These are phyloP conservation scores for Drosophila lacertosa DNA, from an alignment of 1,140 invertebrate genomes.

Conservation along the genomic window DNA sequence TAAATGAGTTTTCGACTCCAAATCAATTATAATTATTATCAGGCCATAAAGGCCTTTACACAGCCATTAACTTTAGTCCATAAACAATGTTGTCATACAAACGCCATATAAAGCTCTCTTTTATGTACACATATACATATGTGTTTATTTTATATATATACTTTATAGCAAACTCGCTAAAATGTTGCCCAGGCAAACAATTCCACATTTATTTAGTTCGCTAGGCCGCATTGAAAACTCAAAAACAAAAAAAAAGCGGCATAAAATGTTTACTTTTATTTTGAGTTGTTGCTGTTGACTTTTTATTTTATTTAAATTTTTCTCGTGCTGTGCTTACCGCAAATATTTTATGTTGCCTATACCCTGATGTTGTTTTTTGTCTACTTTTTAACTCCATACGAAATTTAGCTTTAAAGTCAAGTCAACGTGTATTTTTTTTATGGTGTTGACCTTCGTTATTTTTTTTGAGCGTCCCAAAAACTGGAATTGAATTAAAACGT, in stretches of 20 bases:
- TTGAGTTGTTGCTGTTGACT: slow-evolving; percentile 17
- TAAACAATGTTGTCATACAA: slow-evolving; percentile 62
- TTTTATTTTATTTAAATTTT: slow-evolving; percentile 32
- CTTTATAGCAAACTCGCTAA: slow-evolving; percentile 18
- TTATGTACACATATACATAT: background rate
- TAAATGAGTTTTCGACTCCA: background rate
- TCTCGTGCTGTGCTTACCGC: slow-evolving; percentile 14
- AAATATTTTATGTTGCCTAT: slow-evolving; percentile 33
- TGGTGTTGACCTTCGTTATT: slow-evolving; percentile 51
- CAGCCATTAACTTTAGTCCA: slow-evolving; percentile 21
- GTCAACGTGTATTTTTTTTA: slow-evolving; percentile 36
- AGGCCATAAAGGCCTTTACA: slow-evolving; percentile 30
- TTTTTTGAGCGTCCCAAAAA: slow-evolving; percentile 26
- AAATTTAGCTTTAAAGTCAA: slow-evolving; percentile 36
- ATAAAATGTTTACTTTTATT: slow-evolving; percentile 31
- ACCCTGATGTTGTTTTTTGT: slow-evolving; percentile 2
- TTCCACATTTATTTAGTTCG: slow-evolving; percentile 5
- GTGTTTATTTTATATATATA: too few relatives aligned
- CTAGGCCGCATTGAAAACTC: slow-evolving; percentile 13
- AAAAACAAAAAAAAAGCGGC: slow-evolving; percentile 19
- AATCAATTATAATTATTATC: slow-evolving; percentile 35
- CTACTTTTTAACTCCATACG: slow-evolving; percentile 17
- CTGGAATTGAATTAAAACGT: slow-evolving; percentile 61
- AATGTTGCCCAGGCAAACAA: slow-evolving; percentile 8
- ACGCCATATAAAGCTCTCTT: slow-evolving; percentile 42